Evolutionary conservation across 2,113 vertebrate species (phyloP), one percentile per base, ranked within the genome.

Genomic region (Ivindomyrus marchei): DNA sequence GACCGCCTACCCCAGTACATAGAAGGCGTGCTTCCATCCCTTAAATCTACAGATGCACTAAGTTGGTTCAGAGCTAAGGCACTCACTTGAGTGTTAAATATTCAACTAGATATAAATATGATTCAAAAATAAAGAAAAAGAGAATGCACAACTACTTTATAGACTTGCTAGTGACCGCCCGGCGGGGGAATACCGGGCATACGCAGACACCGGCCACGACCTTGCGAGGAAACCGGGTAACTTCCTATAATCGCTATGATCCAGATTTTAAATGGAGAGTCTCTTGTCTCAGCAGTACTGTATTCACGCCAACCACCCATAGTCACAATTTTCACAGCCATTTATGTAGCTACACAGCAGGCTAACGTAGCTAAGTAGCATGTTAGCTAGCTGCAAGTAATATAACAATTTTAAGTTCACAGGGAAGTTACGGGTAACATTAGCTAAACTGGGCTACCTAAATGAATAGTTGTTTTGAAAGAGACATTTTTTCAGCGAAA

Each of bases 311-410:
- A 42, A 47, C 24, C 62, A 89, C 45, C 62, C 15, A 46, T 89
- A 36, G 74, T 9, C 24, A 85, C 36, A 46, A 45, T 45, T 85
- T 45, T 42, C 42, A 46, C 45, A n/a, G 45, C 7, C 39, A 46
- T 47, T 50, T 50, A 89, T 50, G 5, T 50, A 70, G 88, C 17
- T 49, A 49, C 42, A 45, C 52, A 87, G 58, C 45, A 74, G 8
- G 46, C 70, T 53, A 27, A 53, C 19, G n/a, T n/a, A 89, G 70
- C 66, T 53, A 89, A 74, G 17, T 80, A 74, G 88, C 62, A n/a
- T 19, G 62, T 24, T 53, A 77, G 88, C 88, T 42, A 80, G 49
- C 53, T 70, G 42, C 85, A 87, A 87, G 49, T 52, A 87, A 49
- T 85, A 42, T 1, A 80, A 19, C 74, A 80, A 85, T n/a, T 47